A percentile compares a stretch with the other conserved stretches of the same genome.
These are phyloP conservation scores for Entomobrya proxima DNA, from an alignment of 2,888 invertebrate species.

Conservation along the genomic window DNA sequence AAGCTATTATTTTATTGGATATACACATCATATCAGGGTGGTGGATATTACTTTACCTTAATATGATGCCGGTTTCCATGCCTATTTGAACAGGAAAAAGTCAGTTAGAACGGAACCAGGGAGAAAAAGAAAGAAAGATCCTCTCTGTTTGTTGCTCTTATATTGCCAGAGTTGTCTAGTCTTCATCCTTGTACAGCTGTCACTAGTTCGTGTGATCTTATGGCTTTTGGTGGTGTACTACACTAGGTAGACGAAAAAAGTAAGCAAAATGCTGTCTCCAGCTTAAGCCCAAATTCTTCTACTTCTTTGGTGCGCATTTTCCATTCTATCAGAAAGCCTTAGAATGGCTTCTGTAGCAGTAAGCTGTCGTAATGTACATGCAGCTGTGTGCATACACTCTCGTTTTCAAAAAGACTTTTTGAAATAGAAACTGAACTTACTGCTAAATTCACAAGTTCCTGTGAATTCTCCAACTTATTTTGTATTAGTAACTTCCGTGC, in stretches of 20 bases:
- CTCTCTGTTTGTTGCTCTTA: constrained; percentile 40
- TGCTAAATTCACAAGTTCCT: constrained; percentile 21
- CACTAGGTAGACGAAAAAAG: background rate
- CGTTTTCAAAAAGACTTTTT: background rate
- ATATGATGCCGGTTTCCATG: constrained; percentile 2
- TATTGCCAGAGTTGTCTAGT: constrained; percentile 19
- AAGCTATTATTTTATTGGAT: background rate
- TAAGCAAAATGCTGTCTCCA: constrained; percentile 17
- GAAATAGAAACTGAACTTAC: constrained; percentile 23
- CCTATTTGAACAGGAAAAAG: constrained; percentile 33
- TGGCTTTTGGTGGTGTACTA: background rate
- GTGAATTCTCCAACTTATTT: no score
- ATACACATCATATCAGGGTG: background rate
- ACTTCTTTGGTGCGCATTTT: background rate
- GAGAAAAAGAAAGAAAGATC: constrained; percentile 16
- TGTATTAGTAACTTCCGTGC: constrained; percentile 33
- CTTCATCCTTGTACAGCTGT: constrained; percentile 36
- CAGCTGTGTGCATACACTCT: background rate
- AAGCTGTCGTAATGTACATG: no score
- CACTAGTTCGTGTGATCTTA: constrained; percentile 41
- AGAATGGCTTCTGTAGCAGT: background rate
- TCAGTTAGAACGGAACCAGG: background rate
- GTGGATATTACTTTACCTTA: background rate
- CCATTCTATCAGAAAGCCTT: constrained; percentile 30
- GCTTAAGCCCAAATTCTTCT: constrained; percentile 31